Percentiles rank a stretch among this genome's conserved stretches.
These are phyloP conservation scores for Pristionchus maxplancki DNA, from an alignment of 2,888 invertebrate genomes.

Conservation along the genomic window DNA sequence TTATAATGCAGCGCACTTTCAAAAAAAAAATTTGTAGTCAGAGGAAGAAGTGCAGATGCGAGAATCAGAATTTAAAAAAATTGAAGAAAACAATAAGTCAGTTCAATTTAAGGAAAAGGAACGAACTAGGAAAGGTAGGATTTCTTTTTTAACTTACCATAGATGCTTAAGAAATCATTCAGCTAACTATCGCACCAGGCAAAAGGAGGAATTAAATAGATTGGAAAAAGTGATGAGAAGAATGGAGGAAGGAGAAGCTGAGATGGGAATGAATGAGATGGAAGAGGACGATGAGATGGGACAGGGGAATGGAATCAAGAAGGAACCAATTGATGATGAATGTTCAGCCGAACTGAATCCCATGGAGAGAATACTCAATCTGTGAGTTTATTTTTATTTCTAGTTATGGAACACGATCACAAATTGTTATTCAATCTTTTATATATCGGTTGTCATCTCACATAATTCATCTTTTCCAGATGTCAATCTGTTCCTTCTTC, in stretches of 20 bases:
- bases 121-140: background rate
- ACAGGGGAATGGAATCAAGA: conserved; percentile 12
- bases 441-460: background rate
- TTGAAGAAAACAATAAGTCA: background rate
- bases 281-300: conserved; percentile 3
- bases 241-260: background rate
- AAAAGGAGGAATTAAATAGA: background rate
- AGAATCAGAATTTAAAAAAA: background rate
- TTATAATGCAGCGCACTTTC: background rate
- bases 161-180: background rate
- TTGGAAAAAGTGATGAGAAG: background rate
- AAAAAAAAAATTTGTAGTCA: background rate
- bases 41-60: background rate
- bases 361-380: conserved; percentile 17
- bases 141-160: background rate
- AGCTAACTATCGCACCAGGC: background rate
- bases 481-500: conserved; percentile 7
- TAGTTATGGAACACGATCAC: background rate
- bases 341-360: background rate
- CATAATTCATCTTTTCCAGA: background rate
- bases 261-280: background rate
- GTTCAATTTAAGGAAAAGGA: background rate
- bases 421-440: background rate
- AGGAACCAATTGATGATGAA: conserved; percentile 11
- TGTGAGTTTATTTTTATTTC: background rate